These are phyloP conservation scores for Brachypteracias leptosomus DNA, from an alignment of 2,113 vertebrate genomes.

Conservation along the genomic window DNA sequence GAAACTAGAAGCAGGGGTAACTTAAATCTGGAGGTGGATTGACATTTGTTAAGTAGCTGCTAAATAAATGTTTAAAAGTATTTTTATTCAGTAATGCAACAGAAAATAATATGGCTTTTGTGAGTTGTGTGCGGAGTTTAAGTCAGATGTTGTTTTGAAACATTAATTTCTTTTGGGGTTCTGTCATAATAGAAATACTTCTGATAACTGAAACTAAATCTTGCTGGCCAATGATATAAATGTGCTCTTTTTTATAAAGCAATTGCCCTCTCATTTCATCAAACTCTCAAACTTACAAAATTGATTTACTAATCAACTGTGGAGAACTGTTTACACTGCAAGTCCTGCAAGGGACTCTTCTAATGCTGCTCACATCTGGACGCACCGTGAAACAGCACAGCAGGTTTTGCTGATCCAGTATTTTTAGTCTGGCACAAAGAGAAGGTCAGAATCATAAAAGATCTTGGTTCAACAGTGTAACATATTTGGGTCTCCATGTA, in stretches of 20 bases:
- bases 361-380: not conserved
- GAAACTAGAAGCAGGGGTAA: not conserved
- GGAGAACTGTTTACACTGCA: not conserved
- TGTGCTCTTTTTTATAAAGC: not conserved
- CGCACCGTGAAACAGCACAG: fast-evolving
- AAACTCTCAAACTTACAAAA: not conserved
- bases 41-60: not conserved
- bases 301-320: not conserved
- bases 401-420: not conserved
- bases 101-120: not conserved
- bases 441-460: not conserved
- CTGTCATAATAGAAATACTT: not conserved
- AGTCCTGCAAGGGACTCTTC: not conserved
- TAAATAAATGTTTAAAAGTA: not conserved
- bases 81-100: not conserved
- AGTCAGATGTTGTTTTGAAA: not conserved
- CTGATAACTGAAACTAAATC: not conserved
- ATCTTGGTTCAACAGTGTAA: not conserved
- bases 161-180: not conserved
- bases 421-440: not conserved
- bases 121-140: not conserved
- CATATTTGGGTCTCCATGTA: not conserved
- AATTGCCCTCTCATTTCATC: not conserved
- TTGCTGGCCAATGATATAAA: not conserved
- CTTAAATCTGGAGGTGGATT: not conserved